A percentile compares a stretch with the other conserved stretches of the same genome.
These are phyloP conservation scores for Hyles vespertilio DNA, from an alignment of 1,140 invertebrate species.

Conservation along the genomic window DNA sequence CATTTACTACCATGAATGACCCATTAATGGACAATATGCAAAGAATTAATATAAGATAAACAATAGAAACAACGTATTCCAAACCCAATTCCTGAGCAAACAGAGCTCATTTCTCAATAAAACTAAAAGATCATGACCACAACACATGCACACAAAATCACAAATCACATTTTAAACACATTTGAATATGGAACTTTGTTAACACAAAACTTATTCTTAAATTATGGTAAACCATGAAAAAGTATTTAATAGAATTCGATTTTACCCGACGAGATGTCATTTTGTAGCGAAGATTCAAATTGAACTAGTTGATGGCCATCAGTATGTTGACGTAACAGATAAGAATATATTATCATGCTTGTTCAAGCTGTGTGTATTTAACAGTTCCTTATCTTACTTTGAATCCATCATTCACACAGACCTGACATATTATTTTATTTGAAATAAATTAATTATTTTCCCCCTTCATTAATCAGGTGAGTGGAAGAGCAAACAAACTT, in stretches of 20 bases:
- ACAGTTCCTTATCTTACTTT: constrained; percentile 33
- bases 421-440: constrained; percentile 24
- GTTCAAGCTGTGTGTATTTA: constrained; percentile 36
- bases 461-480: constrained; percentile 9
- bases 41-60: background rate
- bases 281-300: constrained; percentile 53
- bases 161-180: constrained; percentile 11
- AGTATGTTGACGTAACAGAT: constrained; percentile 60
- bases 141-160: constrained; percentile 7
- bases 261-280: constrained; percentile 67
- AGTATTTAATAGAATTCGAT: constrained; percentile 26
- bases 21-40: background rate
- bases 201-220: constrained; percentile 2
- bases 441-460: background rate
- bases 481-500: background rate
- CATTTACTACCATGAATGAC: constrained; percentile 2
- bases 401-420: constrained; percentile 30
- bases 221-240: background rate
- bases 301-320: constrained; percentile 54
- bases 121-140: constrained; percentile 13
- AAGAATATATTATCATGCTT: constrained; percentile 59
- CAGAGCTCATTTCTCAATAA: constrained; percentile 9
- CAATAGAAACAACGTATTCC: background rate
- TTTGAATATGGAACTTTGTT: constrained; percentile 9
- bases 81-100: background rate